Conservation (phyloP, 2,113 vertebrate species). For the Odobenus rosmarus region DNA sequence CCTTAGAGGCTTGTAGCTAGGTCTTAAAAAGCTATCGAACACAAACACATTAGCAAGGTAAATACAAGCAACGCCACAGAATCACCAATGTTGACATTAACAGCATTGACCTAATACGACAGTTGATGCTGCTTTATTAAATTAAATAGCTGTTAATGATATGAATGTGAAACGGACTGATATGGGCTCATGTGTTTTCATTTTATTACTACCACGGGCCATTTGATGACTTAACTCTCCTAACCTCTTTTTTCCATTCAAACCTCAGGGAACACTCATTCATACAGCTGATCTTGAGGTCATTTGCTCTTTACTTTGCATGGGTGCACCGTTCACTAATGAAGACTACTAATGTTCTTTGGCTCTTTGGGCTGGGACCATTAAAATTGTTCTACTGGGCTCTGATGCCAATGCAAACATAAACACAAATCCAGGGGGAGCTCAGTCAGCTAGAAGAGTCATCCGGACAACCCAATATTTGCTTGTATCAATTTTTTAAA, state of each 20-base stretch:
- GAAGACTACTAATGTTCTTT: neutral
- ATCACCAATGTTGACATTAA: neutral
- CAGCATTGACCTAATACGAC: neutral
- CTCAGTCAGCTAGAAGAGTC: neutral
- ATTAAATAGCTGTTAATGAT: neutral
- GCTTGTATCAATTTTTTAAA: too few species aligned
- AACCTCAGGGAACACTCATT: neutral
- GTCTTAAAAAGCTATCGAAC: neutral
- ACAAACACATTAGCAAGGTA: slow-evolving; percentile 5
- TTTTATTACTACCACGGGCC: neutral
- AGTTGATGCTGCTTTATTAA: neutral
- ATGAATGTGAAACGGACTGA: neutral
- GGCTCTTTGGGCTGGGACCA: neutral
- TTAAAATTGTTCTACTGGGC: neutral
- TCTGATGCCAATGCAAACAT: neutral
- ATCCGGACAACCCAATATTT: too few species aligned
- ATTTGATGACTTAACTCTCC: neutral
- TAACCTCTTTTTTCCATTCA: neutral
- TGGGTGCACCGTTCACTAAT: neutral
- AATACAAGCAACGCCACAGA: neutral
- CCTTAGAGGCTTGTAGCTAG: neutral
- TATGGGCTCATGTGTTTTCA: neutral
- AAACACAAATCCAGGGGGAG: neutral
- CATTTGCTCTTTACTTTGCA: neutral
- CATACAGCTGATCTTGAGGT: neutral